Conservation (phyloP, 2,797 vertebrate genomes). For the Galaxias olidus region DNA sequence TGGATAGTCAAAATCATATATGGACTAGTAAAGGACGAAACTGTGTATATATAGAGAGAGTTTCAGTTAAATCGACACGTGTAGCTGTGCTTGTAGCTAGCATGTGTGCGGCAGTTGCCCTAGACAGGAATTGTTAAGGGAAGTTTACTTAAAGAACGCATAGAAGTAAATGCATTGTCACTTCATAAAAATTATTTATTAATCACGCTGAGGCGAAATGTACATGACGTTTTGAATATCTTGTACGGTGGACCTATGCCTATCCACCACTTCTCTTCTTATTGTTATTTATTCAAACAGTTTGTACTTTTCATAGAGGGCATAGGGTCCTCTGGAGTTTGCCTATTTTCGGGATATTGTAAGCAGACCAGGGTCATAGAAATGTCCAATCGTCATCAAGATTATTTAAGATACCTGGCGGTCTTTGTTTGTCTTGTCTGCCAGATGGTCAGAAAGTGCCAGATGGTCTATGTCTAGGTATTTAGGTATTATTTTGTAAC, state of each 20-base stretch:
- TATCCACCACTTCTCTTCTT: conserved; percentile 33
- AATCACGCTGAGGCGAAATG: conserved; percentile 38
- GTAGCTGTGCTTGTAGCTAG: too few species aligned
- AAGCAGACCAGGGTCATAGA: conserved; percentile 41
- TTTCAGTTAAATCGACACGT: conserved; percentile 27
- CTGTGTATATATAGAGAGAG: conserved; percentile 50
- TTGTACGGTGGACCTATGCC: conserved; percentile 16
- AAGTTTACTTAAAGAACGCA: conserved; percentile 39
- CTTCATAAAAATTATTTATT: conserved; percentile 43
- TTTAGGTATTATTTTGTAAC: conserved; percentile 3
- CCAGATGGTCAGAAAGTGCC: background rate
- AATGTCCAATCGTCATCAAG: too few species aligned
- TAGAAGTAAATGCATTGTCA: conserved; percentile 20
- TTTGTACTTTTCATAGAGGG: conserved; percentile 35
- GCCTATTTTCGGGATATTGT: conserved; percentile 53
- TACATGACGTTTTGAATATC: conserved; percentile 41
- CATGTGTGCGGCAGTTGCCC: too few species aligned
- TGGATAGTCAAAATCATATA: too few species aligned
- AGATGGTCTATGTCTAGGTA: too few species aligned
- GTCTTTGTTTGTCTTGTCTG: background rate
- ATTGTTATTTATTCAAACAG: conserved; percentile 38
- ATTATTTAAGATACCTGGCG: background rate
- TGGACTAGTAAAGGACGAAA: conserved; percentile 4
- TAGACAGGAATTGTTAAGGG: conserved; percentile 17
- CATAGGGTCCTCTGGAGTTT: conserved; percentile 60